These are phyloP conservation scores for Papilio polyxenes DNA, from an alignment of 1,140 invertebrate species.

Conservation along the genomic window DNA sequence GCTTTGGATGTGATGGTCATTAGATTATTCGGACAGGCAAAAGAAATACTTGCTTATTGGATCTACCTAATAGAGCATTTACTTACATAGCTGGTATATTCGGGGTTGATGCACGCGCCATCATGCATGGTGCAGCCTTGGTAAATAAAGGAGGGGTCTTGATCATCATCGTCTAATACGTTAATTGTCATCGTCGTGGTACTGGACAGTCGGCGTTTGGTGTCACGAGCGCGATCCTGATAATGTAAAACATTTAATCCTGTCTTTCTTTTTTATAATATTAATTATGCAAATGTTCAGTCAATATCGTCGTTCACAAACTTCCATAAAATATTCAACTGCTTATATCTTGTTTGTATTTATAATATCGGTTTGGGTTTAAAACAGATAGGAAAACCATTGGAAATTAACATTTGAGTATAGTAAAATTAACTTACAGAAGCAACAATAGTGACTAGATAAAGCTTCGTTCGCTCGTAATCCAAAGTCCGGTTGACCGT, in stretches of 20 bases:
- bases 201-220: conserved; percentile 86
- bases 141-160: conserved; percentile 93
- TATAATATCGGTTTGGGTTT: not conserved
- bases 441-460: conserved; percentile 93
- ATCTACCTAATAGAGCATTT: conserved; percentile 6
- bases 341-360: not conserved
- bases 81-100: conserved; percentile 83
- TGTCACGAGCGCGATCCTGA: conserved; percentile 91
- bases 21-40: too few relatives aligned
- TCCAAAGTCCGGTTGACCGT: conserved; percentile 94
- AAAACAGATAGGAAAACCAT: too few relatives aligned
- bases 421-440: conserved; percentile 85
- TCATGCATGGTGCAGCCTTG: conserved; percentile 89
- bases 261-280: not conserved
- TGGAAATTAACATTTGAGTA: too few relatives aligned
- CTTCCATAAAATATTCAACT: not conserved
- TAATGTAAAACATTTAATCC: conserved; percentile 41
- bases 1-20: too few relatives aligned
- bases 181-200: conserved; percentile 93
- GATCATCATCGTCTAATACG: conserved; percentile 93
- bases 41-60: not conserved
- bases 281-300: not conserved
- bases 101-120: conserved; percentile 90
- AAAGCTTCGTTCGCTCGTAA: conserved; percentile 93
- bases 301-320: not conserved